Percentiles rank a stretch among this genome's conserved stretches.
phyloP scores from a whole-genome alignment of 1,140 invertebrate species.

The Heliconius nattereri region DNA sequence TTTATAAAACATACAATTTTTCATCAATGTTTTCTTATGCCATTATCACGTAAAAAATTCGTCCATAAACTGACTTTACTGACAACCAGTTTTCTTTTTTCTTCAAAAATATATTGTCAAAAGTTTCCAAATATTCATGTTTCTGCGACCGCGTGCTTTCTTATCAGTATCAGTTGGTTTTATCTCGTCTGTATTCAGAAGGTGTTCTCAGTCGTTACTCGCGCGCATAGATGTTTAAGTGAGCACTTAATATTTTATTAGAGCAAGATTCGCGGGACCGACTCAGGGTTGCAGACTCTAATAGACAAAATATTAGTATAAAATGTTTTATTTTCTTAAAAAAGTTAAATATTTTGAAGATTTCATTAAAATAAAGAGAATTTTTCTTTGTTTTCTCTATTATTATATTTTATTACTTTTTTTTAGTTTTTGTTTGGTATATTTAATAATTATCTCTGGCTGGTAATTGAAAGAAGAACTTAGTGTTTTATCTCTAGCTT shows the following conservation, averaged over 20 bases:
- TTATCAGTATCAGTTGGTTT: slow-evolving; percentile 41
- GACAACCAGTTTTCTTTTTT: no score
- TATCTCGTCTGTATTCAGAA: slow-evolving; percentile 72
- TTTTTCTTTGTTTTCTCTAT: no score
- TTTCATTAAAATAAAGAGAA: no score
- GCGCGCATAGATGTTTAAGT: slow-evolving; percentile 70
- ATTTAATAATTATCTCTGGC: no score
- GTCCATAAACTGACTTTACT: no score
- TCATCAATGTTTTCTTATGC: no score
- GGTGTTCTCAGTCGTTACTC: slow-evolving; percentile 72
- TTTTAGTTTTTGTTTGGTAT: no score
- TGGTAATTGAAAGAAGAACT: no score
- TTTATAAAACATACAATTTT: no score
- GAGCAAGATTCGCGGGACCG: slow-evolving; percentile 62
- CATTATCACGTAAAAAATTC: no score
- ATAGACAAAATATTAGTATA: neutral
- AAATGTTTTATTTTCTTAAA: neutral
- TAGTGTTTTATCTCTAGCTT: no score
- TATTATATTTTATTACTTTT: no score
- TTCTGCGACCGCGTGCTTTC: neutral
- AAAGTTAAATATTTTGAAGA: neutral
- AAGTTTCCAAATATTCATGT: neutral
- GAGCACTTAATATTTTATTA: slow-evolving; percentile 72
- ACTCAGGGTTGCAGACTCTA: slow-evolving; percentile 46
- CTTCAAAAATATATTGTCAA: neutral